Conservation (phyloP, 2,888 invertebrate genomes). For the Epiblema foenella region DNA sequence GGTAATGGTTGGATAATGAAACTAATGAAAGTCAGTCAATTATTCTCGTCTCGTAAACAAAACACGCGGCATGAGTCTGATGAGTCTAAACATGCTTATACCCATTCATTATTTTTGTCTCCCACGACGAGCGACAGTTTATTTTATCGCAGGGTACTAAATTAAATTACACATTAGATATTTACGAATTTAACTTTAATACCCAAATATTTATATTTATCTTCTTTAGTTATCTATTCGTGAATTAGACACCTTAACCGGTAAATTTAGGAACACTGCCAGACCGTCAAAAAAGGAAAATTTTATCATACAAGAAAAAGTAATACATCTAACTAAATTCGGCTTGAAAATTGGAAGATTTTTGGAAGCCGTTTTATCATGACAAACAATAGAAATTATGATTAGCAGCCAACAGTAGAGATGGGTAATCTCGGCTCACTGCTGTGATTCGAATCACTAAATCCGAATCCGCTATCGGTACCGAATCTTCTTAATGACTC, state of each 20-base stretch:
- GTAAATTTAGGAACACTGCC: neutral
- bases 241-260: no score
- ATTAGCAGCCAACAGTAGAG: no score
- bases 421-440: no score
- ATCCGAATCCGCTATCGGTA: no score
- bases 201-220: neutral
- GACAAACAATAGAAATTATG: no score
- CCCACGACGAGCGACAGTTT: conserved; percentile 69
- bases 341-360: no score
- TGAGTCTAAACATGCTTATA: conserved; percentile 50
- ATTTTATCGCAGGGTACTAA: neutral
- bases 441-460: no score
- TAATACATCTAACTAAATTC: no score
- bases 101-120: conserved; percentile 72
- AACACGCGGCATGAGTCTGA: conserved; percentile 40
- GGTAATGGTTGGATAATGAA: conserved; percentile 66
- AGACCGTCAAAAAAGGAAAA: neutral
- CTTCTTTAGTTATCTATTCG: no score
- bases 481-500: no score
- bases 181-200: neutral
- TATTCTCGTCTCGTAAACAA: conserved; percentile 67
- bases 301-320: neutral
- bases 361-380: no score
- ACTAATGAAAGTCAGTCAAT: conserved; percentile 76
- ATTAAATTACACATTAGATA: neutral